Evolutionary conservation across 2,797 vertebrate genomes (phyloP).

Genomic region (Gambelia wislizenii): DNA sequence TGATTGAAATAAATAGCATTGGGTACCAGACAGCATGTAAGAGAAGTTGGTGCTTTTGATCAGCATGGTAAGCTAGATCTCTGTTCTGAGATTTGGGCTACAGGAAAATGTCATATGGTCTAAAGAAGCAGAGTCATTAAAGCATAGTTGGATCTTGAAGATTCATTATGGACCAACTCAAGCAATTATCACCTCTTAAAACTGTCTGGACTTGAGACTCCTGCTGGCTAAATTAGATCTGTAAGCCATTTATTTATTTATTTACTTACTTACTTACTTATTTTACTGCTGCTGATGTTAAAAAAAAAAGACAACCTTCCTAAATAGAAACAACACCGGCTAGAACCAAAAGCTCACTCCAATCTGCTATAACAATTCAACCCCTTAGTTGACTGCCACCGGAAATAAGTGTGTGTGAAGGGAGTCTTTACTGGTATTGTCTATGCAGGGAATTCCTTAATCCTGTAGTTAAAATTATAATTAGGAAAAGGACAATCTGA

Average conservation of each 20-base stretch:
- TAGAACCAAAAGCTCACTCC: slow-evolving; percentile 24
- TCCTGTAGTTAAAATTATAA: slow-evolving; percentile 46
- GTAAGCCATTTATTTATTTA: slow-evolving; percentile 43
- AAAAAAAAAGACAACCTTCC: not conserved
- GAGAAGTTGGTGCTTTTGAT: not conserved
- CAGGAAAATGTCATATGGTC: not conserved
- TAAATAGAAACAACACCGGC: slow-evolving; percentile 27
- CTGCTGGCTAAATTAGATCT: slow-evolving; percentile 35
- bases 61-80: not conserved
- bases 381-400: slow-evolving; percentile 9
- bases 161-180: slow-evolving; percentile 16
- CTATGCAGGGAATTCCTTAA: slow-evolving; percentile 40
- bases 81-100: not conserved
- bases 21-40: not conserved
- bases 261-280: too few relatives aligned
- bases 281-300: too few relatives aligned
- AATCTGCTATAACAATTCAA: slow-evolving; percentile 18
- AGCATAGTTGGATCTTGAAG: slow-evolving; percentile 15
- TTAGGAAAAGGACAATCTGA: slow-evolving; percentile 53
- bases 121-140: slow-evolving; percentile 12
- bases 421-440: slow-evolving; percentile 36
- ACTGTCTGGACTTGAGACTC: slow-evolving; percentile 23
- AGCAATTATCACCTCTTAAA: slow-evolving; percentile 40
- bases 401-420: slow-evolving; percentile 33
- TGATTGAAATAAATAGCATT: not conserved